phyloP scores from a whole-genome alignment of 1,140 invertebrate genomes.

The Drosophila bocqueti region DNA sequence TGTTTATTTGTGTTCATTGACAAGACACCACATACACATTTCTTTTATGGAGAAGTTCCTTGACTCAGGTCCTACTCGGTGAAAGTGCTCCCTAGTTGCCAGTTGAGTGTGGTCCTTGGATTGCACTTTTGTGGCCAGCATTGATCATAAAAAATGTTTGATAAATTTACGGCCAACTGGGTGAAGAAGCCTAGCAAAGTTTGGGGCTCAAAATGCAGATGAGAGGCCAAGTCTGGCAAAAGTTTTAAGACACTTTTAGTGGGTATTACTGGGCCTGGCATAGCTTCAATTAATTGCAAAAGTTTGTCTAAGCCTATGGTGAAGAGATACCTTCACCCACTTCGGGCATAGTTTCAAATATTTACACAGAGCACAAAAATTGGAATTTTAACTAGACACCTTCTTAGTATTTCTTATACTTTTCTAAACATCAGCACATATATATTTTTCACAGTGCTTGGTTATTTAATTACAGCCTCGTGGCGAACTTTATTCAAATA shows the following conservation, averaged over 20 bases:
- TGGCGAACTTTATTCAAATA: neutral
- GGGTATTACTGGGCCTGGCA: constrained; percentile 4
- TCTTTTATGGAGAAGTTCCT: constrained; percentile 44
- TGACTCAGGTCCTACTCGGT: constrained; percentile 22
- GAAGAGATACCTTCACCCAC: neutral
- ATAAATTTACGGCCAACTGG: constrained; percentile 30
- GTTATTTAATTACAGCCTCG: constrained; percentile 8
- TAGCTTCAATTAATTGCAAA: constrained; percentile 28
- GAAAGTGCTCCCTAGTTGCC: constrained; percentile 57
- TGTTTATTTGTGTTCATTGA: constrained; percentile 52
- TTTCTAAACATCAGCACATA: too few species aligned
- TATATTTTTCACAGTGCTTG: neutral
- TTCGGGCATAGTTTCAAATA: constrained; percentile 19
- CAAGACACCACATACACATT: constrained; percentile 32
- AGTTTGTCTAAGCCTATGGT: constrained; percentile 2
- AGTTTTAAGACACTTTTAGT: constrained; percentile 24
- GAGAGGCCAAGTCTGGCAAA: constrained; percentile 12
- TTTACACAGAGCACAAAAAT: neutral
- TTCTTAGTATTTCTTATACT: neutral
- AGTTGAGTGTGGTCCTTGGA: constrained; percentile 48
- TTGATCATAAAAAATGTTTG: constrained; percentile 67
- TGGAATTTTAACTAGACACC: neutral
- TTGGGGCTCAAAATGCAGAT: constrained; percentile 19
- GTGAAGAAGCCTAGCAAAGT: neutral
- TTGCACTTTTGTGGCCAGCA: constrained; percentile 60